phyloP scores from a whole-genome alignment of 1,140 invertebrate species.

The Heliconius eleuchia region DNA sequence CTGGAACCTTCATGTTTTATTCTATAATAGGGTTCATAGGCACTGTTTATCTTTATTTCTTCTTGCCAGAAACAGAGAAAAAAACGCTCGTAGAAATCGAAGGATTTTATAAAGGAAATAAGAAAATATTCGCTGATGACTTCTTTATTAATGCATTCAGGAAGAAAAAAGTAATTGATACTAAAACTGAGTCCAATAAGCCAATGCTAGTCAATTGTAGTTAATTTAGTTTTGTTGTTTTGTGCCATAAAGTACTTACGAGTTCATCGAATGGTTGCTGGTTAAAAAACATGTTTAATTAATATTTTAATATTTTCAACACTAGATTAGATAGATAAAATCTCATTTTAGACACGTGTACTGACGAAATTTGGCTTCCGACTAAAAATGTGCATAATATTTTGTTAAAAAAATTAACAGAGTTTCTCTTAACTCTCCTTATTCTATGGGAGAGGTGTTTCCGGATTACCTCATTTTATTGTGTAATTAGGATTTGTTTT shows the following conservation, averaged over 20 bases:
- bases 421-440: background rate
- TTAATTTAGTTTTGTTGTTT: slow-evolving; percentile 21
- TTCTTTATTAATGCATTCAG: slow-evolving; percentile 69
- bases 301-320: no score
- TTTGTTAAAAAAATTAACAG: background rate
- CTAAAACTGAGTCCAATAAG: slow-evolving; percentile 48
- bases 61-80: slow-evolving; percentile 90
- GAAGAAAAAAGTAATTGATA: slow-evolving; percentile 45
- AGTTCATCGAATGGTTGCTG: background rate
- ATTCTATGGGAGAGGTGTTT: background rate
- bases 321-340: no score
- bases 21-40: slow-evolving; percentile 81
- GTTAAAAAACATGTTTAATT: background rate
- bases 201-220: slow-evolving; percentile 61
- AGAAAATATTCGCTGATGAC: slow-evolving; percentile 70
- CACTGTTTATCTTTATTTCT: slow-evolving; percentile 83
- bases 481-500: background rate
- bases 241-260: background rate
- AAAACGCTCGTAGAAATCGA: slow-evolving; percentile 89
- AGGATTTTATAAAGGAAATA: slow-evolving; percentile 65
- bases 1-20: slow-evolving; percentile 84
- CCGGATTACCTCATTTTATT: background rate
- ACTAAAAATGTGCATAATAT: background rate
- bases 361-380: background rate
- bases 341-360: no score